Evolutionary conservation across 23 tunicate species (phyloP), one percentile per base, ranked within the genome.

Genomic region (Trididemnum nubilum): DNA sequence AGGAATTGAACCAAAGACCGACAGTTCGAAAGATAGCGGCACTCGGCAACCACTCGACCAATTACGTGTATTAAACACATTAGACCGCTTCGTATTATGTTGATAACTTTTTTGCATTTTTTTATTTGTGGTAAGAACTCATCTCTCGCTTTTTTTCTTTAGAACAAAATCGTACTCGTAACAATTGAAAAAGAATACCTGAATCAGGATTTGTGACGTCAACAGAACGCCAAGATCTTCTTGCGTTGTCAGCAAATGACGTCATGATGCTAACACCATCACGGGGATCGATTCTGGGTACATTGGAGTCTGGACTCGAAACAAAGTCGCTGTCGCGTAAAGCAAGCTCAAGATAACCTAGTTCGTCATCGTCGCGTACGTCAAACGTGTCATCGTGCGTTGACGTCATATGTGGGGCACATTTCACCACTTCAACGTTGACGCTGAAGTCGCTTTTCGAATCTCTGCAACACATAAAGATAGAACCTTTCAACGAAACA

Each of bases 161-260:
- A n/a, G n/a, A n/a, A n/a, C n/a, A n/a, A n/a, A n/a, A n/a, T n/a
- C n/a, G n/a, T n/a, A n/a, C n/a, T n/a, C n/a, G n/a, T n/a, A n/a
- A n/a, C n/a, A n/a, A n/a, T n/a, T n/a, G n/a, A n/a, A n/a, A n/a
- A n/a, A n/a, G n/a, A 51, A 69, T 60, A 87, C 91, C 91, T 21
- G 87, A 82, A 82, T 88, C 87, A 5, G 83, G 87, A 75, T 82
- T 52, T 0, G 76, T 0, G 24, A 12, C 33, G 66, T 82, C 64
- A 38, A 73, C 75, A 50, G 23, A 36, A n/a, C 74, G 65, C 96
- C 89, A 85, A 9, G 65, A 71, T 19, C 12, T 5, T 65, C 61
- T 57, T 33, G 96, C 96, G 2, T 73, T 44, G 4, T 85, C 86
- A 26, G 89, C 96, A 50, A 83, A 90, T 0, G 35, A 71, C 63